Conservation (phyloP, 1,140 invertebrate species). For the Sinella curviseta region DNA sequence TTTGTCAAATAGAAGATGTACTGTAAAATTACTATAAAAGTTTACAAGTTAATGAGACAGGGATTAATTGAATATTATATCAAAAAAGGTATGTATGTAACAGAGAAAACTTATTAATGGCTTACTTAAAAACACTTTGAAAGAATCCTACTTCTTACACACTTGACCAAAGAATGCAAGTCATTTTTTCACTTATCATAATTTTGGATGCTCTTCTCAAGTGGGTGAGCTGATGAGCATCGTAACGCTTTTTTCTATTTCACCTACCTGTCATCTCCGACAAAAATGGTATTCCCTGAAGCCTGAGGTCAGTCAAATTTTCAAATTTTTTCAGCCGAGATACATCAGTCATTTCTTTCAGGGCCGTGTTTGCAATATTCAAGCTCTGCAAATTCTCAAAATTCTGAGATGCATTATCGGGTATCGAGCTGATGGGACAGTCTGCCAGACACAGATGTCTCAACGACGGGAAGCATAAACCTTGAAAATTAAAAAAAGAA, state of each 20-base stretch:
- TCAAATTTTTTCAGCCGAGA: slow-evolving; percentile 80
- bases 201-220: not conserved
- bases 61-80: no score
- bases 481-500: slow-evolving; percentile 48
- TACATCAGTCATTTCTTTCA: slow-evolving; percentile 84
- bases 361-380: slow-evolving; percentile 78
- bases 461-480: slow-evolving; percentile 70
- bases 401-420: slow-evolving; percentile 59
- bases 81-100: no score
- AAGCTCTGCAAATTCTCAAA: slow-evolving; percentile 73
- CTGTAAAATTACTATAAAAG: not conserved
- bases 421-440: slow-evolving; percentile 66
- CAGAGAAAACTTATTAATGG: no score
- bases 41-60: no score
- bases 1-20: not conserved
- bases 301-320: slow-evolving; percentile 59
- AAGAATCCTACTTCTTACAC: not conserved
- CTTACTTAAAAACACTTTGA: no score
- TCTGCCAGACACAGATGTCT: slow-evolving; percentile 82
- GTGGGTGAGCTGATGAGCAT: not conserved
- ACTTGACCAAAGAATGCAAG: not conserved
- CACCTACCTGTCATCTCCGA: slow-evolving; percentile 49
- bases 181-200: not conserved
- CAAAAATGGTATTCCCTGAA: slow-evolving; percentile 46
- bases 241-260: not conserved